Conservation (phyloP, 1,140 invertebrate species). For the Drosophila kikkawai region DNA sequence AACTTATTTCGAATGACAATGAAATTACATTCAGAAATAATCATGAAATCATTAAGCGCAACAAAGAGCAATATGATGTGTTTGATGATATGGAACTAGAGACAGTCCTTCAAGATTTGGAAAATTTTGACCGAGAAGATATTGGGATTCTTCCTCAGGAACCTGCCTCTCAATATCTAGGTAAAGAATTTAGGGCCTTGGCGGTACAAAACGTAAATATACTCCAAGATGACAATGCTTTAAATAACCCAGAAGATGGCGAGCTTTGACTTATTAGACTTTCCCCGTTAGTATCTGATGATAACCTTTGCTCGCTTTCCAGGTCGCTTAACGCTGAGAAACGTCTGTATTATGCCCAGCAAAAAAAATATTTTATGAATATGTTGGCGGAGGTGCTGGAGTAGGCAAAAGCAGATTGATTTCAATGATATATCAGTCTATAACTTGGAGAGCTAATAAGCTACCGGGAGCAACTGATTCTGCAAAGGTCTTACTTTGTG, state of each 20-base stretch:
- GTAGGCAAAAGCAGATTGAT: background rate
- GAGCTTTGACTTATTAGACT: conserved; percentile 1
- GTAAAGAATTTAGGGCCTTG: background rate
- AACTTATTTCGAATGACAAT: background rate
- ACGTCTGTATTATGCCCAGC: background rate
- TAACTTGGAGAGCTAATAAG: background rate
- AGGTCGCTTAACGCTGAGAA: background rate
- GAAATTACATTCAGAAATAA: background rate
- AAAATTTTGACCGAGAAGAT: too few relatives aligned
- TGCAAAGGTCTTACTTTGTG: background rate
- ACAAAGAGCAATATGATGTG: conserved; percentile 9
- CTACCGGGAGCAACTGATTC: background rate
- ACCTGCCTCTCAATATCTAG: too few relatives aligned
- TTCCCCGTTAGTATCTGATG: background rate
- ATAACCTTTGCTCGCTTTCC: background rate
- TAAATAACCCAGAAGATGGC: background rate
- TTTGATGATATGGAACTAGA: conserved; percentile 2
- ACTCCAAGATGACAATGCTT: background rate
- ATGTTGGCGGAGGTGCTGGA: background rate
- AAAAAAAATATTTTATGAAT: background rate
- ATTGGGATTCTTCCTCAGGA: too few relatives aligned
- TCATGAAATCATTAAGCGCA: background rate
- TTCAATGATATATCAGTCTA: background rate
- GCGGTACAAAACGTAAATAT: background rate
- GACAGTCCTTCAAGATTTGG: background rate